These are phyloP conservation scores for Morpho achilles DNA, from an alignment of 2,888 invertebrate genomes.

Conservation along the genomic window DNA sequence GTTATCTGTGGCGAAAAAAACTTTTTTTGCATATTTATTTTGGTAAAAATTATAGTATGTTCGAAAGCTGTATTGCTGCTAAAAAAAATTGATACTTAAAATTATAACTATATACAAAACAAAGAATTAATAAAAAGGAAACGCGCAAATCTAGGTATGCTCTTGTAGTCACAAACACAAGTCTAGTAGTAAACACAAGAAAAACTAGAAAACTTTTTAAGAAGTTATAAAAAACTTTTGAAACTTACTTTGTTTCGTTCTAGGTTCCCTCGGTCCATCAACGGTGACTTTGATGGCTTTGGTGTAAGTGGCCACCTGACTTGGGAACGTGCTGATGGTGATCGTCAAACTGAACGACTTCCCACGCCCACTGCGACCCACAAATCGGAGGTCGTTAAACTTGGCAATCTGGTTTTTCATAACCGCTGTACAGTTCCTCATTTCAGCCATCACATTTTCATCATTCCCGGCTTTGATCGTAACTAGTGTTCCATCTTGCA, in stretches of 20 bases:
- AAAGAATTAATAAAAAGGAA: too few relatives aligned
- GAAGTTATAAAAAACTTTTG: constrained; percentile 3
- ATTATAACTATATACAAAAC: too few relatives aligned
- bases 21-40: too few relatives aligned
- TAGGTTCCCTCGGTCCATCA: constrained; percentile 98
- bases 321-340: constrained; percentile 87
- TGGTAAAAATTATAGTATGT: too few relatives aligned
- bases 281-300: constrained; percentile 99
- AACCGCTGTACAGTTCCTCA: constrained; percentile 94
- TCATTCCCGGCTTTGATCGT: constrained; percentile 98
- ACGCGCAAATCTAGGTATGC: neutral
- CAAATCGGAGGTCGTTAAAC: constrained; percentile 98
- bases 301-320: constrained; percentile 94
- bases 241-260: constrained; percentile 97
- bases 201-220: neutral
- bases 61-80: too few relatives aligned
- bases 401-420: constrained; percentile 99
- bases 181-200: too few relatives aligned
- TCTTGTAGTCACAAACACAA: too few relatives aligned
- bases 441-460: constrained; percentile 97
- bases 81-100: too few relatives aligned
- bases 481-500: constrained; percentile 96
- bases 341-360: constrained; percentile 97
- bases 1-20: too few relatives aligned
- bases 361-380: constrained; percentile 97